Evolutionary conservation across 2,113 vertebrate species (phyloP).

Genomic region (Crotalus viridis): DNA sequence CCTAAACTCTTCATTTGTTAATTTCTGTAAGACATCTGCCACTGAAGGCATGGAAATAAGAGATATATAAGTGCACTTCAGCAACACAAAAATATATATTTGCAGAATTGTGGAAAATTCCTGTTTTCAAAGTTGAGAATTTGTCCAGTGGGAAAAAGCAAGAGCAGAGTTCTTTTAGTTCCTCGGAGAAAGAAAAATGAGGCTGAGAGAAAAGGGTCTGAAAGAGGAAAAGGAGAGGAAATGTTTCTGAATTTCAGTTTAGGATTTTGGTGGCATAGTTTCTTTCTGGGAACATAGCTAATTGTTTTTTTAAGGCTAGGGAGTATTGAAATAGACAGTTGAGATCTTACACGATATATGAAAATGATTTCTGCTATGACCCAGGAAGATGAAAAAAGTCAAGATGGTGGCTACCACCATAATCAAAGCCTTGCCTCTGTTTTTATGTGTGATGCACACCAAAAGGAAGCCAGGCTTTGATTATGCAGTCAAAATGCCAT

Average conservation of each 20-base stretch:
- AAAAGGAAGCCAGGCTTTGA: not conserved
- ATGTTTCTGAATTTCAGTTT: not conserved
- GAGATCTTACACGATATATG: not conserved
- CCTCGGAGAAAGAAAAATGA: not conserved
- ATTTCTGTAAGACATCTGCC: not conserved
- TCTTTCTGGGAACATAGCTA: not conserved
- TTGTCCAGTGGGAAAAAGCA: not conserved
- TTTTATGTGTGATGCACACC: not conserved
- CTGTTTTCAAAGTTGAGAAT: not conserved
- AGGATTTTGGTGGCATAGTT: not conserved
- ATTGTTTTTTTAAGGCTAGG: not conserved
- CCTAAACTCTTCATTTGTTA: not conserved
- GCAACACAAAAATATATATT: not conserved
- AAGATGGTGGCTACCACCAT: not conserved
- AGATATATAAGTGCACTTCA: not conserved
- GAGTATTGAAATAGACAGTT: not conserved
- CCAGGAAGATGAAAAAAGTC: not conserved
- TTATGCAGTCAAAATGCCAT: not conserved
- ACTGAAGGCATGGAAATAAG: not conserved
- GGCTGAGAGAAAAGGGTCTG: not conserved
- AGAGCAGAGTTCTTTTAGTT: not conserved
- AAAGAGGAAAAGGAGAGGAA: not conserved
- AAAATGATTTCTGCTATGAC: not conserved
- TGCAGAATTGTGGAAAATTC: not conserved
- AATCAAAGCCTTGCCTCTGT: not conserved